Conservation (phyloP, 1,140 invertebrate species). For the Drosophila pseudoananassae region DNA sequence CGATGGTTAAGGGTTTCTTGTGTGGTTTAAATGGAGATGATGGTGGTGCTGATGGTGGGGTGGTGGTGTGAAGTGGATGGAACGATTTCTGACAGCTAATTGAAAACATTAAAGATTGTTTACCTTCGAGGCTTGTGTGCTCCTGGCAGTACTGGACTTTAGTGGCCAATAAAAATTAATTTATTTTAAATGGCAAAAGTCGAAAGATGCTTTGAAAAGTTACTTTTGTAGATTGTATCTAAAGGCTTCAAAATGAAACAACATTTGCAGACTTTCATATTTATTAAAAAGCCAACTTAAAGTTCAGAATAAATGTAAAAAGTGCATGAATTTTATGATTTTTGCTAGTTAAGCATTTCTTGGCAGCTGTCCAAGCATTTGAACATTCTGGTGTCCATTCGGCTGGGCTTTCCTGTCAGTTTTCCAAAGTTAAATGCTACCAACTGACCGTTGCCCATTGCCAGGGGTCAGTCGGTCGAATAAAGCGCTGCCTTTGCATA, state of each 20-base stretch:
- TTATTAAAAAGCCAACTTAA: neutral
- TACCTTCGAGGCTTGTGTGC: constrained; percentile 25
- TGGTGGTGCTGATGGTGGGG: constrained; percentile 22
- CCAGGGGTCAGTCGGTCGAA: constrained; percentile 43
- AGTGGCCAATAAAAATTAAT: constrained; percentile 12
- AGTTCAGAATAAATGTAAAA: neutral
- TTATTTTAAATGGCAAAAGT: constrained; percentile 1
- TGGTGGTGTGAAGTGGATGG: constrained; percentile 6
- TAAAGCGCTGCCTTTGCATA: constrained; percentile 73
- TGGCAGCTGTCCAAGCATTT: constrained; percentile 67
- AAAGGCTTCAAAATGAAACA: neutral
- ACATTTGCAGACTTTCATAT: neutral
- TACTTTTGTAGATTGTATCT: neutral
- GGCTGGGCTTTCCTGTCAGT: constrained; percentile 51
- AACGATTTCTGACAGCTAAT: constrained; percentile 73
- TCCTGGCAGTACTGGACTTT: constrained; percentile 15
- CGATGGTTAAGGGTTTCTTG: constrained; percentile 50
- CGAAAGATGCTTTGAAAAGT: neutral
- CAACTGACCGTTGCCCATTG: neutral
- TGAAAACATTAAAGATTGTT: constrained; percentile 77
- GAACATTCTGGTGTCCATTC: constrained; percentile 48
- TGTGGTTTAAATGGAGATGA: constrained; percentile 29
- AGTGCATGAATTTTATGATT: constrained; percentile 30
- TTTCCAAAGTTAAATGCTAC: constrained; percentile 3
- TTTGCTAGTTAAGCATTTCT: constrained; percentile 63